Percentiles rank a stretch among this genome's conserved stretches.
phyloP scores from a whole-genome alignment of 2,888 invertebrate species.

The Carpatolechia fugitivella region DNA sequence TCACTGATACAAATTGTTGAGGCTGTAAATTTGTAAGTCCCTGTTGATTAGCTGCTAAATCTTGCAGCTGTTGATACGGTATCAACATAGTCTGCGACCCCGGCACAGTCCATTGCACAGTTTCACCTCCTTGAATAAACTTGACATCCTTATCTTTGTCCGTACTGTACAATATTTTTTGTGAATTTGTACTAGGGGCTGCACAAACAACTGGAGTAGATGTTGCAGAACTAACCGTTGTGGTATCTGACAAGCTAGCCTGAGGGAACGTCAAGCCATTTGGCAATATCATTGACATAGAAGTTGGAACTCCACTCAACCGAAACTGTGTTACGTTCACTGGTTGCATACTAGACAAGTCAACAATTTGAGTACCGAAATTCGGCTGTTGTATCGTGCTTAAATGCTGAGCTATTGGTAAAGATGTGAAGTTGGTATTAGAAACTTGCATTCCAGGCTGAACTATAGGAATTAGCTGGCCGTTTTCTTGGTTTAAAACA shows the following conservation, averaged over 20 bases:
- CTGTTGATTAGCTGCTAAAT: constrained; percentile 55
- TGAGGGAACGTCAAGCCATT: constrained; percentile 66
- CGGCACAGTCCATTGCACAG: constrained; percentile 69
- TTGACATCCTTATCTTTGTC: constrained; percentile 72
- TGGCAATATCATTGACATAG: constrained; percentile 72
- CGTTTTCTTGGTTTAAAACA: constrained; percentile 70
- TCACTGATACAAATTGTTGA: constrained; percentile 72
- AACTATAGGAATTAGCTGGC: constrained; percentile 72
- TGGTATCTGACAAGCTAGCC: constrained; percentile 62
- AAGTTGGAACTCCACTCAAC: constrained; percentile 66
- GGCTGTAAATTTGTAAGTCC: constrained; percentile 61
- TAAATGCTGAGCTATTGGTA: constrained; percentile 60
- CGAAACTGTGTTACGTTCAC: constrained; percentile 68
- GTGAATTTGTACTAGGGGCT: constrained; percentile 64
- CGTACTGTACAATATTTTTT: constrained; percentile 68
- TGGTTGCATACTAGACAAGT: constrained; percentile 69
- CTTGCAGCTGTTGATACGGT: constrained; percentile 71
- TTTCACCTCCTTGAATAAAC: constrained; percentile 68
- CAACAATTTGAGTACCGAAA: constrained; percentile 68
- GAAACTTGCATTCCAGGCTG: constrained; percentile 70
- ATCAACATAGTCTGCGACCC: constrained; percentile 73
- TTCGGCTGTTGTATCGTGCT: constrained; percentile 61
- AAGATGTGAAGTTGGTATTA: constrained; percentile 63
- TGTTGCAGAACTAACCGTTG: constrained; percentile 68
- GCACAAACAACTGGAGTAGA: constrained; percentile 71